A percentile compares a stretch with the other conserved stretches of the same genome.
phyloP scores from a whole-genome alignment of 2,888 invertebrate species.

The Meliscaeva auricollis region DNA sequence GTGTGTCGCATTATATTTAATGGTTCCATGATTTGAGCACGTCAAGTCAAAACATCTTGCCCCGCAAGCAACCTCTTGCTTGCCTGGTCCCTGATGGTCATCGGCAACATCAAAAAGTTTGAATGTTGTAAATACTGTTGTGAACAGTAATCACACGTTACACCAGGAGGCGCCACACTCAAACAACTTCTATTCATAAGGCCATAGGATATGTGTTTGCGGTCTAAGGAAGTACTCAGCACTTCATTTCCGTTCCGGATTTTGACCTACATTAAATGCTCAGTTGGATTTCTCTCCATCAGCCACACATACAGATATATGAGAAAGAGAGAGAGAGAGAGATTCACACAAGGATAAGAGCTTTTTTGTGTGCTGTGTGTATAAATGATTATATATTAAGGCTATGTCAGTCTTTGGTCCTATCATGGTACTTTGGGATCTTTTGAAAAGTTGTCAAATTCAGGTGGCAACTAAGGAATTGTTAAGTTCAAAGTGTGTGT shows the following conservation, averaged over 20 bases:
- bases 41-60: slow-evolving; percentile 28
- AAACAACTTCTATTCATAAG: slow-evolving; percentile 22
- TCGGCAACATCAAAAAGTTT: slow-evolving; percentile 8
- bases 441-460: slow-evolving; percentile 70
- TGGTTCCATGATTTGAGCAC: slow-evolving; percentile 67
- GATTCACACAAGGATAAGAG: not conserved
- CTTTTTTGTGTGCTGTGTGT: not conserved
- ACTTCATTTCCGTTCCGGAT: slow-evolving; percentile 76
- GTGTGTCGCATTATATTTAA: slow-evolving; percentile 72
- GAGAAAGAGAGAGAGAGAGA: not conserved
- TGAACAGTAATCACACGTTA: slow-evolving; percentile 54
- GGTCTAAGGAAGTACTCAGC: slow-evolving; percentile 76
- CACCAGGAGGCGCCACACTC: slow-evolving; percentile 41
- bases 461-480: slow-evolving; percentile 73
- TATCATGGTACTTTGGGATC: slow-evolving; percentile 31
- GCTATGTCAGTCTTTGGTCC: slow-evolving; percentile 20
- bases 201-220: slow-evolving; percentile 69
- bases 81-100: not conserved
- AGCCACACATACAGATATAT: slow-evolving; percentile 1
- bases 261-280: slow-evolving; percentile 76
- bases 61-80: not conserved
- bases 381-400: slow-evolving; percentile 13
- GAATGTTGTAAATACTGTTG: slow-evolving; percentile 32
- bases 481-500: slow-evolving; percentile 72
- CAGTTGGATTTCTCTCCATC: slow-evolving; percentile 62